phyloP scores from a whole-genome alignment of 2,113 vertebrate genomes.

The Ptilonorhynchus violaceus region DNA sequence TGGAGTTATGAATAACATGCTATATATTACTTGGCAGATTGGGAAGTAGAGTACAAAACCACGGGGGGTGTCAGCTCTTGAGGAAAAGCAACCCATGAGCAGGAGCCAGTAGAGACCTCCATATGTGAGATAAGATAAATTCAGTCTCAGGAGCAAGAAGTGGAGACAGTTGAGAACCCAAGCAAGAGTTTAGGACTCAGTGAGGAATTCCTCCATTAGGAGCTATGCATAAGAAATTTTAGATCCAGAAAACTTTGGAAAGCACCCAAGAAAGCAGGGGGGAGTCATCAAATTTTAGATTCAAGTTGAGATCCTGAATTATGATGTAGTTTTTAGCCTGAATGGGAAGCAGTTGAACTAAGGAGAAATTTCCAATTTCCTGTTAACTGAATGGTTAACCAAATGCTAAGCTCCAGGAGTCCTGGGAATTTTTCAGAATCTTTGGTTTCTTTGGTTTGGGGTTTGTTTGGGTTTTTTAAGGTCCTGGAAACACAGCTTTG shows the following conservation, averaged over 20 bases:
- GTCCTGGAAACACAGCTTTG: not conserved
- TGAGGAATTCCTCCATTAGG: not conserved
- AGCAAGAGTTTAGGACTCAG: not conserved
- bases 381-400: not conserved
- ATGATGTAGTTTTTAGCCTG: not conserved
- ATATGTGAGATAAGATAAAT: not conserved
- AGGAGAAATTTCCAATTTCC: slow-evolving; percentile 3
- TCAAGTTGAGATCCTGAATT: not conserved
- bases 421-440: not conserved
- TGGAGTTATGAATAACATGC: not conserved
- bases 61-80: not conserved
- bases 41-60: not conserved
- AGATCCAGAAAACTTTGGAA: slow-evolving; percentile 14
- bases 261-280: not conserved
- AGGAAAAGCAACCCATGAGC: not conserved
- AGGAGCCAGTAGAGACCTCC: not conserved
- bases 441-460: not conserved
- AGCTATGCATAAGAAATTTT: not conserved
- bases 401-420: not conserved
- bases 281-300: not conserved
- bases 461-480: not conserved
- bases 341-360: not conserved
- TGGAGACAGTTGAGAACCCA: not conserved
- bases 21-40: not conserved
- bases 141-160: not conserved